These are phyloP conservation scores for Amblyraja radiata DNA, from an alignment of 2,797 vertebrate species.

Conservation along the genomic window DNA sequence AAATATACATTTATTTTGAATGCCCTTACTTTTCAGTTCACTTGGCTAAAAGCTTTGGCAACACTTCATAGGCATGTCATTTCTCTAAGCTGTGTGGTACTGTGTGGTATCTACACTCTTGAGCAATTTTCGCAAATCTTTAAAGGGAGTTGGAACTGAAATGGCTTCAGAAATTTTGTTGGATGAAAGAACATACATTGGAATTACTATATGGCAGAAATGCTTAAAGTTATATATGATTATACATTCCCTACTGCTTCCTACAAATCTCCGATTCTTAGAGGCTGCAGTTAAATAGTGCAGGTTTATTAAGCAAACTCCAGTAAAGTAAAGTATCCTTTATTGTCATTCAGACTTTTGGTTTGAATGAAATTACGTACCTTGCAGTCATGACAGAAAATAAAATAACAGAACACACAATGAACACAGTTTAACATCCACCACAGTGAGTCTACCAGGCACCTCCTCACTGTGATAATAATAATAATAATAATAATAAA, in stretches of 20 bases:
- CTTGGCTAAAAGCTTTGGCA: not conserved
- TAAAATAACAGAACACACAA: too few relatives aligned
- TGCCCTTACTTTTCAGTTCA: not conserved
- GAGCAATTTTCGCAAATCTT: not conserved
- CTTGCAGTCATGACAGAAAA: too few relatives aligned
- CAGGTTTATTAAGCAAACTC: not conserved
- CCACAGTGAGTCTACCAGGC: too few relatives aligned
- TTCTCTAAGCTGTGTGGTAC: not conserved
- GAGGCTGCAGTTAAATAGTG: not conserved
- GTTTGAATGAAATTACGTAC: too few relatives aligned
- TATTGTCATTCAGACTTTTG: too few relatives aligned
- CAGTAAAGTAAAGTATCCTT: too few relatives aligned
- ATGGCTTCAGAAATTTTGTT: too few relatives aligned
- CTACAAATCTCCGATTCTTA: not conserved
- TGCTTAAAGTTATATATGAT: too few relatives aligned
- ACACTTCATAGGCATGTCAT: not conserved
- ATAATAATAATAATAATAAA: too few relatives aligned
- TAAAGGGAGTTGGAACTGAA: not conserved
- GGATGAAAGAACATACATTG: not conserved
- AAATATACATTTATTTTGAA: not conserved
- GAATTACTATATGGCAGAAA: not conserved
- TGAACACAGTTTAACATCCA: too few relatives aligned
- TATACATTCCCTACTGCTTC: not conserved
- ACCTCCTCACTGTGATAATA: too few relatives aligned
- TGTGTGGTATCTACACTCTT: not conserved